Conservation (phyloP, 1,140 invertebrate genomes). For the Holotrichia oblita region DNA sequence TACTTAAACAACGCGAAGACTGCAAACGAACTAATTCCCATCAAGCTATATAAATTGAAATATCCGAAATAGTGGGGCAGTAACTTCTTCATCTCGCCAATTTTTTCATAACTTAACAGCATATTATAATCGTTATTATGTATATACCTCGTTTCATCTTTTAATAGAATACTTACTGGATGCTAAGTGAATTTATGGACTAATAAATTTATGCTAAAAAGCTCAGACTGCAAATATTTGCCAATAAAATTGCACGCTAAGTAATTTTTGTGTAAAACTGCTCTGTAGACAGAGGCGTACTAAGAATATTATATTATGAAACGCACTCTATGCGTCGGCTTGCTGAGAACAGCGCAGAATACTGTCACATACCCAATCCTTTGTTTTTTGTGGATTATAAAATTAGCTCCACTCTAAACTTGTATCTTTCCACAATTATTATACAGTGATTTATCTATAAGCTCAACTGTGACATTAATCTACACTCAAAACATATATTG, state of each 20-base stretch:
- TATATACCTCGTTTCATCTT: too few species aligned
- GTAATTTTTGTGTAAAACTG: too few species aligned
- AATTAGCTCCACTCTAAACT: background rate
- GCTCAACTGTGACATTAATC: too few species aligned
- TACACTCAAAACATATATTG: too few species aligned
- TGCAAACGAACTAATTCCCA: slow-evolving; percentile 12
- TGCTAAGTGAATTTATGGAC: too few species aligned
- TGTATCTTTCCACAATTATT: background rate
- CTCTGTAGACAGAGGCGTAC: too few species aligned
- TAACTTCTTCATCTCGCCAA: background rate
- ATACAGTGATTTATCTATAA: background rate
- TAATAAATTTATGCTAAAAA: too few species aligned
- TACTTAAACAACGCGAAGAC: slow-evolving; percentile 8
- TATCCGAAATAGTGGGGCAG: slow-evolving; percentile 35
- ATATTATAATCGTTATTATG: background rate
- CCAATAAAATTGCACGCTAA: too few species aligned
- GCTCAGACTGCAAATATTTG: too few species aligned
- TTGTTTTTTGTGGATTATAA: slow-evolving; percentile 32
- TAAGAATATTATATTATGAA: too few species aligned
- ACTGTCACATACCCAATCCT: background rate
- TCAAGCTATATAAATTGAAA: background rate
- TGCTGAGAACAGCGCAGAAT: background rate
- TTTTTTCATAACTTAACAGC: slow-evolving; percentile 22
- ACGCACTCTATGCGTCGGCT: background rate
- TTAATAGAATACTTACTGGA: too few species aligned